These are phyloP conservation scores for Panopea generosa DNA, from an alignment of 2,888 invertebrate species.

Conservation along the genomic window DNA sequence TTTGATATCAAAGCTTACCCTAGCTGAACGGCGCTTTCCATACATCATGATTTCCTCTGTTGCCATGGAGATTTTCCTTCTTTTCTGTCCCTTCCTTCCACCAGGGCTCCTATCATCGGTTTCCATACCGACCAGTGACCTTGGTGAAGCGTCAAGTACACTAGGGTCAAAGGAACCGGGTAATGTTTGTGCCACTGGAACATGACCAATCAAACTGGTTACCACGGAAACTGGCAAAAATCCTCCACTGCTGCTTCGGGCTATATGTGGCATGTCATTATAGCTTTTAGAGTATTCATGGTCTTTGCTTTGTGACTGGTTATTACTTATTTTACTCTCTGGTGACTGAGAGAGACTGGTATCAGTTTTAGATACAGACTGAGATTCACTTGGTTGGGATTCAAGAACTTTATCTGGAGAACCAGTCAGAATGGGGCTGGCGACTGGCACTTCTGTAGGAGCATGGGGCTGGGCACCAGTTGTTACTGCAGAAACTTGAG, in stretches of 20 bases:
- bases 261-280: conserved; percentile 21
- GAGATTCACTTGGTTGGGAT: too few relatives aligned
- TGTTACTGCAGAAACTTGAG: too few relatives aligned
- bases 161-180: conserved; percentile 10
- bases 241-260: conserved; percentile 4
- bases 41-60: conserved; percentile 65
- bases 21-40: conserved; percentile 79
- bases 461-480: conserved; percentile 2
- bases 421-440: too few relatives aligned
- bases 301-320: conserved; percentile 13
- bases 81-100: conserved; percentile 56
- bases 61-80: conserved; percentile 56
- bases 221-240: conserved; percentile 17
- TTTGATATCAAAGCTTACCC: conserved; percentile 76
- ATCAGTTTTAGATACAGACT: too few relatives aligned
- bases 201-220: conserved; percentile 18
- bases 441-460: too few relatives aligned
- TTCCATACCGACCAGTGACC: conserved; percentile 33
- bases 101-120: conserved; percentile 48
- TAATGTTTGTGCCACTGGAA: conserved; percentile 37
- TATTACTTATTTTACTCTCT: too few relatives aligned
- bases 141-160: conserved; percentile 3
- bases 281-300: conserved; percentile 46
- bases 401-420: too few relatives aligned
- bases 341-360: too few relatives aligned